Percentiles rank a stretch among this genome's conserved stretches.
Conservation (phyloP, 2,113 vertebrate genomes). For the Balaeniceps rex region DNA sequence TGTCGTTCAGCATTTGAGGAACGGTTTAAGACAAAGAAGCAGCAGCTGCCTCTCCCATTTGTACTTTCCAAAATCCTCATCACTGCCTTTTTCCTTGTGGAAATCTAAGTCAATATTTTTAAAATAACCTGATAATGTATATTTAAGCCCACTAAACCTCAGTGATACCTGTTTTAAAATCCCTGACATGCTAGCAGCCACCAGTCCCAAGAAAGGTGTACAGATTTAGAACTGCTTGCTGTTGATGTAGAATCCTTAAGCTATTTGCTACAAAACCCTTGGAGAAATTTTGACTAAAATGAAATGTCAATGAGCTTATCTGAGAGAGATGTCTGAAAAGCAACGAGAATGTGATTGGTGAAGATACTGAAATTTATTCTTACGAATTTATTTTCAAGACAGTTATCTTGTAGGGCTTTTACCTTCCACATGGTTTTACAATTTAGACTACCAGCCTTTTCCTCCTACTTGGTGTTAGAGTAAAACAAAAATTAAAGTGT, state of each 20-base stretch:
- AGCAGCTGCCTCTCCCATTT: neutral
- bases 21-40: neutral
- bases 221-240: neutral
- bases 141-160: neutral
- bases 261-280: neutral
- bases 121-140: neutral
- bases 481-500: neutral
- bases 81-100: neutral
- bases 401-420: neutral
- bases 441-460: neutral
- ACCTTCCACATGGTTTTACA: neutral
- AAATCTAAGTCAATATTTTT: neutral
- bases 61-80: neutral
- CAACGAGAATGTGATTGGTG: neutral
- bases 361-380: neutral
- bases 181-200: neutral
- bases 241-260: neutral
- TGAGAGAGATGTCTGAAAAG: neutral
- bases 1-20: neutral
- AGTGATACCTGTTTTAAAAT: neutral
- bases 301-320: neutral
- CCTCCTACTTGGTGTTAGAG: neutral
- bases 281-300: neutral
- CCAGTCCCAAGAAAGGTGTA: neutral
- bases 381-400: neutral